Evolutionary conservation across 1,140 invertebrate species (phyloP).

Genomic region (Nomia melanderi): DNA sequence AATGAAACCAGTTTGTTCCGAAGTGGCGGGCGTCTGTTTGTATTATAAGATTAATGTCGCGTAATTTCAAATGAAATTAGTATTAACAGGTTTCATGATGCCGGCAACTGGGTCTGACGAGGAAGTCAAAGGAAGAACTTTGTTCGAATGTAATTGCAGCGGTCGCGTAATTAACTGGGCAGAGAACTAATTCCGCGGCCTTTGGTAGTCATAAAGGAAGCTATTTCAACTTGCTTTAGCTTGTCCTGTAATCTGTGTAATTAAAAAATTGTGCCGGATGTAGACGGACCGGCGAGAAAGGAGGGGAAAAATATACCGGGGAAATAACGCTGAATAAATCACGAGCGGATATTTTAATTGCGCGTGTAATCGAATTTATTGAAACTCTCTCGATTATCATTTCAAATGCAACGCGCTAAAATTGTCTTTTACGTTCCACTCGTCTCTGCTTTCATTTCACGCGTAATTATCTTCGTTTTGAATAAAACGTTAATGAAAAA

Average conservation of each 20-base stretch:
- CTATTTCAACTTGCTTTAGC: conserved; percentile 8
- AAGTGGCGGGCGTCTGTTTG: background rate
- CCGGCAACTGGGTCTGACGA: background rate
- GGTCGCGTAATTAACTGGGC: background rate
- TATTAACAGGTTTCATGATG: background rate
- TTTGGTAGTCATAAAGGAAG: conserved; percentile 26
- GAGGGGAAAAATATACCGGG: background rate
- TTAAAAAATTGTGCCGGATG: background rate
- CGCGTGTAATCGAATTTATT: no score
- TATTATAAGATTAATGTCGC: background rate
- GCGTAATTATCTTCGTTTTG: no score
- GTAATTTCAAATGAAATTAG: conserved; percentile 3
- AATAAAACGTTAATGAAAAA: no score
- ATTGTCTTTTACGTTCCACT: no score
- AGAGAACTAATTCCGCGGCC: conserved; percentile 8
- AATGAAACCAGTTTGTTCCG: background rate
- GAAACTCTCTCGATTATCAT: no score
- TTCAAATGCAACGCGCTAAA: no score
- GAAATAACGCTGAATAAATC: background rate
- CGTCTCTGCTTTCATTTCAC: no score
- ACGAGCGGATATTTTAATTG: background rate
- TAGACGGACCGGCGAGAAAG: background rate
- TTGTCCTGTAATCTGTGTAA: background rate
- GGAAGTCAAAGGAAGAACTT: conserved; percentile 26
- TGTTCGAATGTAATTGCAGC: conserved; percentile 6